Percentiles rank a stretch among this genome's conserved stretches.
phyloP scores from a whole-genome alignment of 2,888 invertebrate genomes.

The Blastobasis lacticolella region DNA sequence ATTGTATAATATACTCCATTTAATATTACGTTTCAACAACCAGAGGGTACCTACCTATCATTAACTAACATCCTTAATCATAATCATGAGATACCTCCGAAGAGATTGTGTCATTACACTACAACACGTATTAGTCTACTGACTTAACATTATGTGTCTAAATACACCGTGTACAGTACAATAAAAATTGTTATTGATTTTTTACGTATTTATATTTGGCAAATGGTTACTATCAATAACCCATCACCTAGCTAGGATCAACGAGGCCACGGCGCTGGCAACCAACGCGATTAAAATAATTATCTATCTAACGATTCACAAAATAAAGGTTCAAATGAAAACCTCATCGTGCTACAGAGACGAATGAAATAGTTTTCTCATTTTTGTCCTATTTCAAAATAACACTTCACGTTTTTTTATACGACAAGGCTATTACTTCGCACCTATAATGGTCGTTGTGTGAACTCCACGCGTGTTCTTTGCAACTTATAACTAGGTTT shows the following conservation, averaged over 20 bases:
- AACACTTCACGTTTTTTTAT: too few species aligned
- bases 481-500: too few species aligned
- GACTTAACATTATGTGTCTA: slow-evolving; percentile 11
- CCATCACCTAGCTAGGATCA: slow-evolving; percentile 32
- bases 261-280: too few species aligned
- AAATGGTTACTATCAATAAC: slow-evolving; percentile 48
- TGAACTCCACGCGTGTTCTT: too few species aligned
- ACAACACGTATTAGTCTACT: slow-evolving; percentile 37
- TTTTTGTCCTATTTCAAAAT: too few species aligned
- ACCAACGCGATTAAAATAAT: slow-evolving; percentile 28
- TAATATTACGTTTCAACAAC: slow-evolving; percentile 60
- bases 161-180: slow-evolving; percentile 2
- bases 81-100: slow-evolving; percentile 55
- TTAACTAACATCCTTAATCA: slow-evolving; percentile 55
- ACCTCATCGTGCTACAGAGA: too few species aligned
- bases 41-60: slow-evolving; percentile 41
- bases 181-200: slow-evolving; percentile 27
- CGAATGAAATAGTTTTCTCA: too few species aligned
- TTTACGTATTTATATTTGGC: slow-evolving; percentile 65
- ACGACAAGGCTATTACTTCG: too few species aligned
- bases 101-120: slow-evolving; percentile 44
- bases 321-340: too few species aligned
- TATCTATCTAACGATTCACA: slow-evolving; percentile 10
- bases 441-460: too few species aligned
- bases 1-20: slow-evolving; percentile 29